Percentiles rank a stretch among this genome's conserved stretches.
Conservation (phyloP, 2,113 vertebrate genomes). For the Sprattus sprattus region DNA sequence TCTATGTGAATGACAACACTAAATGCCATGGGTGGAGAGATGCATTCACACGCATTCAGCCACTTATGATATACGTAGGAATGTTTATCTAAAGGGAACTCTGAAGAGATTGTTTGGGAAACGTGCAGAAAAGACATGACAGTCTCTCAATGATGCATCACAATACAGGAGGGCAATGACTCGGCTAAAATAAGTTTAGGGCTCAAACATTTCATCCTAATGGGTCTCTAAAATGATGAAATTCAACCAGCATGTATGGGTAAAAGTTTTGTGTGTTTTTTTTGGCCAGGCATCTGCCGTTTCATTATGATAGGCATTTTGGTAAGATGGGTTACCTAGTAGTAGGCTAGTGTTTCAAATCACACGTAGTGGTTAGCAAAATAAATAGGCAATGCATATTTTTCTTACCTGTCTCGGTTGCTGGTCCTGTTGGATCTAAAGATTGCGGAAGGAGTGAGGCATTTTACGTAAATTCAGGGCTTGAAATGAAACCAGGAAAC, state of each 20-base stretch:
- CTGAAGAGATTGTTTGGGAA: too few species aligned
- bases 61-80: too few species aligned
- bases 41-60: too few species aligned
- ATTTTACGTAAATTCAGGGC: neutral
- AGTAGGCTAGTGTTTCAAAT: neutral
- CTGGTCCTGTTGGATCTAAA: neutral
- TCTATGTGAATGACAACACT: too few species aligned
- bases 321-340: neutral
- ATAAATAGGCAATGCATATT: neutral
- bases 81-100: too few species aligned
- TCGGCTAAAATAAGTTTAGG: neutral
- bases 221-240: neutral
- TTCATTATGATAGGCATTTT: neutral
- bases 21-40: too few species aligned
- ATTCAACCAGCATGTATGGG: neutral
- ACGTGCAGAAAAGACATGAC: too few species aligned
- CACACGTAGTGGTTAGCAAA: neutral
- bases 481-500: conserved; percentile 62
- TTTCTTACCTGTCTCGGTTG: neutral
- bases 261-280: neutral
- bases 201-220: neutral
- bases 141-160: neutral
- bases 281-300: neutral
- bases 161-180: neutral
- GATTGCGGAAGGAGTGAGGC: neutral